These are phyloP conservation scores for Cynodonichthys magdalenae DNA, from an alignment of 2,797 vertebrate genomes.

Conservation along the genomic window DNA sequence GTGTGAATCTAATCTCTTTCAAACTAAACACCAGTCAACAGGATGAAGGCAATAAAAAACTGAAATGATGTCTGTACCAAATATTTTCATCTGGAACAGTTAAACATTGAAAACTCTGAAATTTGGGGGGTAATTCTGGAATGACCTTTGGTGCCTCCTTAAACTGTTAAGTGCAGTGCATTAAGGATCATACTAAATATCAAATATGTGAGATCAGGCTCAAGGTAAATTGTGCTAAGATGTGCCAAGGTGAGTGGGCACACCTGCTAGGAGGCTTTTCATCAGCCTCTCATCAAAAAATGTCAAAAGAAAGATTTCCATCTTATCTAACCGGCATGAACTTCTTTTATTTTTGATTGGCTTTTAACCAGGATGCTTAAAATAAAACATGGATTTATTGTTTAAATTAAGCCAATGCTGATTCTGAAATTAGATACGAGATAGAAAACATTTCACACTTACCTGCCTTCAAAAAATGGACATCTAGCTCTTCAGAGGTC, in stretches of 20 bases:
- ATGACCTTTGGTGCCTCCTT: neutral
- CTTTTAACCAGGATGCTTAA: constrained; percentile 29
- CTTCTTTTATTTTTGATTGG: constrained; percentile 15
- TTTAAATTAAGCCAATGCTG: too few species aligned
- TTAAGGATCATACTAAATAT: neutral
- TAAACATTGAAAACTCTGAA: too few species aligned
- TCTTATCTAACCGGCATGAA: constrained; percentile 41
- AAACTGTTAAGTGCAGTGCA: neutral
- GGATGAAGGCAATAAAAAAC: too few species aligned
- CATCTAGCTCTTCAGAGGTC: constrained; percentile 77
- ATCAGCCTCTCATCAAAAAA: constrained; percentile 54
- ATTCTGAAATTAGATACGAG: neutral
- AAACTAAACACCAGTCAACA: too few species aligned
- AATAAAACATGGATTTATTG: constrained; percentile 36
- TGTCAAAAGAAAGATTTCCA: constrained; percentile 48
- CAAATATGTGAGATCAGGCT: constrained; percentile 26
- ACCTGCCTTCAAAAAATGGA: constrained; percentile 80
- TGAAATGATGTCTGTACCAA: too few species aligned
- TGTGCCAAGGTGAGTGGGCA: constrained; percentile 51
- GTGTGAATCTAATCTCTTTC: too few species aligned
- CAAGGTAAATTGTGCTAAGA: constrained; percentile 53
- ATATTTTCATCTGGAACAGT: too few species aligned
- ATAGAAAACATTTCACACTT: constrained; percentile 47
- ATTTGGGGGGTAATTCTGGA: too few species aligned
- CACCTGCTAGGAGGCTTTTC: constrained; percentile 60